phyloP scores from a whole-genome alignment of 2,888 invertebrate genomes.

The Galerucella nymphaeae region DNA sequence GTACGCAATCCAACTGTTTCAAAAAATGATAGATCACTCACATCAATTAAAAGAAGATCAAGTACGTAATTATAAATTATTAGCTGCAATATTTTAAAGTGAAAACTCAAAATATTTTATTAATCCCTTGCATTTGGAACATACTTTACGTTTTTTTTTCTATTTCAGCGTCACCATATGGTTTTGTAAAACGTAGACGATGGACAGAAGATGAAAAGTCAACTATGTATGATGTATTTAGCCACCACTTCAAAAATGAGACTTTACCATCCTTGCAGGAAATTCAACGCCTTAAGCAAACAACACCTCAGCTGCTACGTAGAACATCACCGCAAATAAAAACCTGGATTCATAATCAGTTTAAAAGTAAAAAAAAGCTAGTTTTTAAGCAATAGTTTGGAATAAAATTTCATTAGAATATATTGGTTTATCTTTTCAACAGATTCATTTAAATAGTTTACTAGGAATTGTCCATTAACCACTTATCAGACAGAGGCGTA shows the following conservation, averaged over 20 bases:
- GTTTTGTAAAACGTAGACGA: slow-evolving; percentile 10
- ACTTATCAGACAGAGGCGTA: too few relatives aligned
- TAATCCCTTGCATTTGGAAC: background rate
- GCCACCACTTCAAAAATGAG: background rate
- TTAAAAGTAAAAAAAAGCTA: background rate
- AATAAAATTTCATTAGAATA: too few relatives aligned
- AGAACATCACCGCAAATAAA: slow-evolving; percentile 19
- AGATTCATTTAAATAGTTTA: too few relatives aligned
- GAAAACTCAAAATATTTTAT: background rate
- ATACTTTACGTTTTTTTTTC: background rate
- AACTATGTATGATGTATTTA: background rate
- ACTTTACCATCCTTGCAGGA: slow-evolving; percentile 7
- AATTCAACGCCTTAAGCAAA: slow-evolving; percentile 13
- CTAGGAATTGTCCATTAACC: too few relatives aligned
- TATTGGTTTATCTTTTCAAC: too few relatives aligned
- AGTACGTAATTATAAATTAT: background rate
- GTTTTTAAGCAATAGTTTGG: background rate
- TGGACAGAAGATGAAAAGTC: slow-evolving; percentile 13
- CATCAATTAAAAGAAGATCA: background rate
- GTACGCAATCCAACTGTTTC: background rate
- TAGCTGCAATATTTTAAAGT: background rate
- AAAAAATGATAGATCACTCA: too few relatives aligned
- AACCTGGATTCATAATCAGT: slow-evolving; percentile 19
- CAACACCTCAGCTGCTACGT: background rate
- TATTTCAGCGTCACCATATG: slow-evolving; percentile 22